These are phyloP conservation scores for Sinocyclocheilus anshuiensis DNA, from an alignment of 2,113 vertebrate genomes.

Conservation along the genomic window DNA sequence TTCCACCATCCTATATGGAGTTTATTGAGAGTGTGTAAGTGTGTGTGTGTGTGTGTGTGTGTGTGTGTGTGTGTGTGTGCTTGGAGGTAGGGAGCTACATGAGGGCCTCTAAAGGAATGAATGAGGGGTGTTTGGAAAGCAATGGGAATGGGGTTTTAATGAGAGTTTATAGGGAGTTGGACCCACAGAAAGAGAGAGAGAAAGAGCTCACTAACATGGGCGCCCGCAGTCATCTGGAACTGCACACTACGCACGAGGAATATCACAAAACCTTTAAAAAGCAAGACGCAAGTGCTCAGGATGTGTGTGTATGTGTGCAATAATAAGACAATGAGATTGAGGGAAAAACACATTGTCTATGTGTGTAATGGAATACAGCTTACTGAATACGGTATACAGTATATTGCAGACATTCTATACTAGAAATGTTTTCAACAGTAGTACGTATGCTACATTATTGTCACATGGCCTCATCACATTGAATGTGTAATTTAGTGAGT, in stretches of 20 bases:
- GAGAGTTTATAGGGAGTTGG: constrained; percentile 49
- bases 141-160: constrained; percentile 50
- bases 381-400: not conserved
- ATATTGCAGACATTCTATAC: not conserved
- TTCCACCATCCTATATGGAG: constrained; percentile 19
- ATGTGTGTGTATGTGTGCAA: constrained; percentile 22
- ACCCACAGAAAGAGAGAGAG: constrained; percentile 37
- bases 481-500: not conserved
- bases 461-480: not conserved
- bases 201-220: constrained; percentile 5
- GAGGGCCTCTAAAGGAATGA: constrained; percentile 36
- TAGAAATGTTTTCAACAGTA: not conserved
- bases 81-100: constrained; percentile 18
- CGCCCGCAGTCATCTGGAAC: constrained; percentile 51
- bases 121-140: constrained; percentile 31
- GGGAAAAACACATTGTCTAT: not conserved
- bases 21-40: constrained; percentile 26
- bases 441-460: not conserved
- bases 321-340: not conserved
- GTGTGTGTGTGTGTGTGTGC: constrained; percentile 22
- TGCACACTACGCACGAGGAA: constrained; percentile 41
- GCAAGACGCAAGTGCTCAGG: not conserved
- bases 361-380: not conserved
- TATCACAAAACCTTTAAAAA: constrained; percentile 47
- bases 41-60: constrained; percentile 32